Evolutionary conservation across 2,797 vertebrate genomes (phyloP), one percentile per base, ranked within the genome.

Genomic region (Gila robusta): DNA sequence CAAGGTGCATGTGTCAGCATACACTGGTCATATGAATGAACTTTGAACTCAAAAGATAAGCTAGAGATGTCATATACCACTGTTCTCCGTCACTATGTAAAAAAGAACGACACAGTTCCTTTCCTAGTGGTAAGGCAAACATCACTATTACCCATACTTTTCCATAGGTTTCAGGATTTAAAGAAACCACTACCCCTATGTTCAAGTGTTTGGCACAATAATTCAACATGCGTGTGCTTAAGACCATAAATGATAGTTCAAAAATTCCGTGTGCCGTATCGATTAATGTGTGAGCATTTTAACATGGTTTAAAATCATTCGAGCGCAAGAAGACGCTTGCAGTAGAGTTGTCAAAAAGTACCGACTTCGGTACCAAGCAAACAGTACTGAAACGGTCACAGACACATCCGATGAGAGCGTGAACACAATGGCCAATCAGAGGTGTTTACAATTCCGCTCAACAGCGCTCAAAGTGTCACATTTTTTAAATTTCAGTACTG

Each of bases 1-100:
- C 16, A 32, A 79, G 26, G 16, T 71, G 62, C 28, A 71, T 19
- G 49, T 70, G 72, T 84, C 49, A 78, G 83, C 47, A 56, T 54
- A 56, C 5, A 7, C 32, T n/a, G 67, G 74, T 35, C 76, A 71
- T 85, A 37, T 54, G 28, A 32, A 71, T 44, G 5, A 71, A 70
- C 26, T 32, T 71, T 70, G 32, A 78, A 84, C 21, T 54, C 14
- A 17, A 28, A 28, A 70, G 64, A 59, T 78, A 70, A 70, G 49
- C 78, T 6, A 59, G 6, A 56, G n/a, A 35, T 52, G 23, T 52
- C 16, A 12, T 21, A 67, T 26, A 39, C 32, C 2, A 49, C 14
- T 7, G 14, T 59, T 62, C 81, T 72, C 7, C 3, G 37, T 72
- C 37, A 28, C 5, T 28, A 39, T 64, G 54, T 9, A 26, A 62